Conservation (phyloP, 2,888 invertebrate species). For the Acleris laterana region DNA sequence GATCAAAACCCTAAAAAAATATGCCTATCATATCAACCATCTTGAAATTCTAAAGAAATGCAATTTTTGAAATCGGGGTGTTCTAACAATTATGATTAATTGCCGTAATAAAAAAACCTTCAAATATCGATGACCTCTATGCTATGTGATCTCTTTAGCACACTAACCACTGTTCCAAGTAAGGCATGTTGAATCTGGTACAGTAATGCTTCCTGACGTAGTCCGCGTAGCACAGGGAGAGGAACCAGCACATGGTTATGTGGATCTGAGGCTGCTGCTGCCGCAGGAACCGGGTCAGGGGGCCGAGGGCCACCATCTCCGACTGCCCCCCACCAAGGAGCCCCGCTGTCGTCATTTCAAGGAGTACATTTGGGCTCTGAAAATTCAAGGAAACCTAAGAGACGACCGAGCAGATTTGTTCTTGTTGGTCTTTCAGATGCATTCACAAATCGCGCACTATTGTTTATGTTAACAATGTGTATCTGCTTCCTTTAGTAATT, state of each 20-base stretch:
- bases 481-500: too few species aligned
- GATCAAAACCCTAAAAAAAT: too few species aligned
- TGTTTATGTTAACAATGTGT: too few species aligned
- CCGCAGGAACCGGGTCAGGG: conserved; percentile 69
- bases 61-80: too few species aligned
- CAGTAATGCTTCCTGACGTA: conserved; percentile 77
- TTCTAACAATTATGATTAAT: too few species aligned
- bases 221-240: conserved; percentile 77
- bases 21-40: too few species aligned
- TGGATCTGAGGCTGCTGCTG: conserved; percentile 79
- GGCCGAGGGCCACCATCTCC: conserved; percentile 64
- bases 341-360: conserved; percentile 76
- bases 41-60: too few species aligned
- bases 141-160: background rate
- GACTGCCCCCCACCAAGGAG: conserved; percentile 60
- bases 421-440: background rate
- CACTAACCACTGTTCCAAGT: conserved; percentile 75
- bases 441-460: too few species aligned
- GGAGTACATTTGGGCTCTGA: conserved; percentile 71
- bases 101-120: too few species aligned
- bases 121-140: background rate
- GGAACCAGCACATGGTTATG: conserved; percentile 80
- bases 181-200: conserved; percentile 72
- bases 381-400: background rate
- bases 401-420: background rate